Base-by-base conservation (phyloP, 2,888 invertebrate genomes). In the Piscicola geometra region DNA sequence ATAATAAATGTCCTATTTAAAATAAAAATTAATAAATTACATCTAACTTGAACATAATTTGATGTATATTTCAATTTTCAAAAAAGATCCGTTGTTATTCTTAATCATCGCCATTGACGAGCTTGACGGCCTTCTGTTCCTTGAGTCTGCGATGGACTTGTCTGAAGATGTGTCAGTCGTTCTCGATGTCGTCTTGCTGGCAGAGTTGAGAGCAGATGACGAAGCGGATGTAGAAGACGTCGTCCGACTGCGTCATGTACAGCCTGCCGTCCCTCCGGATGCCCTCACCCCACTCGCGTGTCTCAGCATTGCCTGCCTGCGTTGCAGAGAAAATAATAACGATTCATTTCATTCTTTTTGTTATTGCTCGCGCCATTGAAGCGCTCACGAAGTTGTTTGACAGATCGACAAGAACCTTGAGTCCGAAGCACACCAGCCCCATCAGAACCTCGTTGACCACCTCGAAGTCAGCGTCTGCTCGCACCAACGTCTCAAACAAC, bases 261-360 rank as follows among this genome's bases (percentile, higher is more conserved):
- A 98, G 94, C 80, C 92, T 90, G 2, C 94, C 94, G 75, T 92
- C 87, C 0, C 91, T 92, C 84, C 96, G 96, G 77, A 97, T 91
- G 76, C 89, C 89, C 83, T 92, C 92, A 78, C 94, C 85, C 0
- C 96, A 86, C 1, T 67, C 35, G 32, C 67, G 64, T 28, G 66
- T 71, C 35, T 21, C 9, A 15, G 36, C 75, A 35, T 77, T 75
- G 18, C 30, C 71, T 9, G 71, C 50, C 77, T 77, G 41, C 5
- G 21, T 3, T 2, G 5, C 2, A 12, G 15, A 41, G 25, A n/a
- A 30, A 68, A 28, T 12, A 35, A 28, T 5, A 28, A 12, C 21
- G 21, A 28, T 30, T 64, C 30, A 64, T 3, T 21, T 12, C 3
- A 64, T 9, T 28, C n/a, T n/a, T n/a, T n/a, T n/a, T n/a, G n/a